Evolutionary conservation across 2,113 vertebrate species (phyloP), one percentile per base, ranked within the genome.

Genomic region (Sylvia atricapilla): DNA sequence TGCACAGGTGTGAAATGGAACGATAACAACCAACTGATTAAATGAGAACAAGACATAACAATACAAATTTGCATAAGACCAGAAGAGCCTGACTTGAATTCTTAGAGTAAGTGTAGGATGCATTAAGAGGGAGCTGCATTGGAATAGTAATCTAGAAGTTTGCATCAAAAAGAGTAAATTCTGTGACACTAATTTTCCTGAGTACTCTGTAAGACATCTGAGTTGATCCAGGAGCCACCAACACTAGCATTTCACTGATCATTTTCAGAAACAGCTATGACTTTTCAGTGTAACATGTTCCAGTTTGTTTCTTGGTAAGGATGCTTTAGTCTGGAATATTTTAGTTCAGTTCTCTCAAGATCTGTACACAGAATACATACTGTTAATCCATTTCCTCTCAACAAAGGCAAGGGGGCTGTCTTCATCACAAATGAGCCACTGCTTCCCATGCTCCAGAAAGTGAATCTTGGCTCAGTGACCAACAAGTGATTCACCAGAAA

Each of bases 401-500:
- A 37, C 39, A 75, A 70, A 85, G 44, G 76, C 35, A 0, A 75
- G 31, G 66, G 58, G 74, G 19, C 35, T 92, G 67, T 86, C 84
- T 94, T 84, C 62, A 52, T 58, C 73, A 84, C 44, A 28, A 89
- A 64, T 33, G 39, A 93, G 24, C 66, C 82, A 55, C 84, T 87
- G 76, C 70, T 92, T 95, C 93, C 83, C 84, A 89, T 80, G 59
- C 69, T 91, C 37, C 84, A 93, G 63, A 93, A 80, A 44, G 66
- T 15, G 3, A 74, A 64, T 90, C 39, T 93, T 95, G 92, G 90
- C 80, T 81, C 82, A 63, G 67, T 89, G 91, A 95, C 73, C 52
- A 74, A 68, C 93, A 87, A 90, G 83, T 85, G 95, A 96, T 96
- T 96, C 85, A 87, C 94, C 95, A 97, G 94, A 95, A 93, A 63